phyloP scores from a whole-genome alignment of 2,797 vertebrate species.

The Coregonus sp. region DNA sequence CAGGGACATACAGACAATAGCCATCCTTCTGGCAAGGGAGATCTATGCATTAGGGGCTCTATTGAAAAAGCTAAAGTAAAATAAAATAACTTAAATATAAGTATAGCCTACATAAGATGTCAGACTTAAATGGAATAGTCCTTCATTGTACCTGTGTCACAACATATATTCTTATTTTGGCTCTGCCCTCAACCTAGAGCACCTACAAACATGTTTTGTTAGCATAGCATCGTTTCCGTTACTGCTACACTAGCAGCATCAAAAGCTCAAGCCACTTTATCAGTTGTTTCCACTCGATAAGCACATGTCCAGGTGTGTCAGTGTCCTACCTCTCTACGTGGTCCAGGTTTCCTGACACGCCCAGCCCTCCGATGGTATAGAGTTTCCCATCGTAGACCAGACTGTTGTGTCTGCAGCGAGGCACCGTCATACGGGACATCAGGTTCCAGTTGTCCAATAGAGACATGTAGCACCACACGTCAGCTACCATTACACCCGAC shows the following conservation, averaged over 20 bases:
- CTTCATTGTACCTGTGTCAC: too few species aligned
- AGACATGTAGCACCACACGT: slow-evolving; percentile 99
- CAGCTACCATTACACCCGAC: slow-evolving; percentile 90
- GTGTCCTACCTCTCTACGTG: slow-evolving; percentile 91
- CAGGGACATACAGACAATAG: background rate
- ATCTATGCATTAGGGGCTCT: background rate
- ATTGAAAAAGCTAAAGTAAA: background rate
- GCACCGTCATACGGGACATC: slow-evolving; percentile 95
- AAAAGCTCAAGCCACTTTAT: background rate
- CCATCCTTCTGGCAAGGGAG: background rate
- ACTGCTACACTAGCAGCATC: background rate
- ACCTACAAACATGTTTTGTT: background rate
- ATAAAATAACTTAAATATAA: background rate
- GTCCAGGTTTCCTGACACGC: slow-evolving; percentile 92
- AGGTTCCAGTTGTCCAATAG: slow-evolving; percentile 98
- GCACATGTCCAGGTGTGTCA: background rate
- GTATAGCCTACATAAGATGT: background rate
- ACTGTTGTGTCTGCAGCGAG: slow-evolving; percentile 95
- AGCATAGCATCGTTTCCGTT: background rate
- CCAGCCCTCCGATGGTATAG: slow-evolving; percentile 93
- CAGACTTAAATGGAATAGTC: too few species aligned
- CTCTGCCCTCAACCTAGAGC: background rate
- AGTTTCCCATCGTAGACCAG: slow-evolving; percentile 97
- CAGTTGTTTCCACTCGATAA: background rate
- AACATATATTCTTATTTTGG: too few species aligned